Conservation (phyloP, 2,113 vertebrate genomes). For the Tachuris rubrigastra region DNA sequence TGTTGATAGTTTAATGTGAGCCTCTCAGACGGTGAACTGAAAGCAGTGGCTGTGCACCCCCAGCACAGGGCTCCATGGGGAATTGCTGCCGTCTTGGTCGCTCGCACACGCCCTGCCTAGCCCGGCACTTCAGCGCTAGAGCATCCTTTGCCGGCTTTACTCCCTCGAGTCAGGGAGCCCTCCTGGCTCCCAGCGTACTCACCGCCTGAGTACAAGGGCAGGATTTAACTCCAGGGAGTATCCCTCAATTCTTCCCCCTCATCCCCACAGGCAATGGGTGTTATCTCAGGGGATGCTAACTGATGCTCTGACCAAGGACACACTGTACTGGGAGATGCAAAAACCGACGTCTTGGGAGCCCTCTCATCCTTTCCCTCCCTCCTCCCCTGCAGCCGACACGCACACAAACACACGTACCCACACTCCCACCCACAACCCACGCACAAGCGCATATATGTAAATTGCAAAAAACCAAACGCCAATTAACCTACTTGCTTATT, state of each 20-base stretch:
- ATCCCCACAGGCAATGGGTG: not conserved
- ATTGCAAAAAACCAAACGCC: not conserved
- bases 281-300: not conserved
- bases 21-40: conserved; percentile 42
- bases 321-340: not conserved
- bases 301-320: not conserved
- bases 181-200: not conserved
- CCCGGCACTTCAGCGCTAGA: not conserved
- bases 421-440: not conserved
- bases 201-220: not conserved
- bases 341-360: not conserved
- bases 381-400: not conserved
- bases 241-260: not conserved
- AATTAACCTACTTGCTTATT: conserved; percentile 15
- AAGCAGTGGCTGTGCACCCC: conserved; percentile 50
- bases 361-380: not conserved
- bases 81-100: conserved; percentile 41
- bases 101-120: conserved; percentile 2
- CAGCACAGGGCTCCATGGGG: conserved; percentile 37
- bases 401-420: not conserved
- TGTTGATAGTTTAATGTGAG: not conserved
- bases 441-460: not conserved
- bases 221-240: not conserved
- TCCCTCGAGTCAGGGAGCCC: not conserved
- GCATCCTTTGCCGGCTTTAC: not conserved